A percentile compares a stretch with the other conserved stretches of the same genome.
Evolutionary conservation across 2,888 invertebrate genomes (phyloP).

Genomic region (Himalopsyche kuldschensis): DNA sequence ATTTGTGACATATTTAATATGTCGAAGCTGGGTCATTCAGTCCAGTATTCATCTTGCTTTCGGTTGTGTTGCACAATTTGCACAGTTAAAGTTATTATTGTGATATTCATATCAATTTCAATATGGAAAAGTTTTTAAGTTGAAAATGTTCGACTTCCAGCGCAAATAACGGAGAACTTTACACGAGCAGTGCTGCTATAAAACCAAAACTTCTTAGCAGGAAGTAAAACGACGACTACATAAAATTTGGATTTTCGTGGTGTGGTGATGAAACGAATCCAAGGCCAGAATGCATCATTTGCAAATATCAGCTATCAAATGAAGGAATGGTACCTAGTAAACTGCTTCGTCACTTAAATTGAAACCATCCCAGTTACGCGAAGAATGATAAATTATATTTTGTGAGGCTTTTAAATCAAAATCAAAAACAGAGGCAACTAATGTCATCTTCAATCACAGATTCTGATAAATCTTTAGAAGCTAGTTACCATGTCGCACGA

Average conservation of each 20-base stretch:
- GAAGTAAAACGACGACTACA: constrained; percentile 7
- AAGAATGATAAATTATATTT: neutral
- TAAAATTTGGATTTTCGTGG: neutral
- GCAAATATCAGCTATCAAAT: constrained; percentile 9
- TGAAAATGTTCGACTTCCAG: too few relatives aligned
- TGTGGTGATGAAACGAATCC: neutral
- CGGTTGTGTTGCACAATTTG: too few relatives aligned
- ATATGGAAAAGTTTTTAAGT: too few relatives aligned
- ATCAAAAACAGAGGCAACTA: neutral
- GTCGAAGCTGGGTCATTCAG: too few relatives aligned
- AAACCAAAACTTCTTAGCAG: neutral
- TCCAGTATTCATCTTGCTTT: too few relatives aligned
- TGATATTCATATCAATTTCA: too few relatives aligned
- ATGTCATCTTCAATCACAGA: neutral
- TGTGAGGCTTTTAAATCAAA: constrained; percentile 4
- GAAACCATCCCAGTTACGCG: constrained; percentile 9
- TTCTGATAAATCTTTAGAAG: constrained; percentile 5
- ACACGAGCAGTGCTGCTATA: neutral
- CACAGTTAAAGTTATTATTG: too few relatives aligned
- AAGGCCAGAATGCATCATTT: constrained; percentile 9
- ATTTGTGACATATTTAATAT: too few relatives aligned
- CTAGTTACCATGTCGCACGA: neutral
- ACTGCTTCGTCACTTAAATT: constrained; percentile 13
- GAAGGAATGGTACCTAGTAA: constrained; percentile 16
- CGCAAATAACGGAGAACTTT: too few relatives aligned